phyloP scores from a whole-genome alignment of 2,113 vertebrate genomes.

The Myrmecophaga tridactyla region DNA sequence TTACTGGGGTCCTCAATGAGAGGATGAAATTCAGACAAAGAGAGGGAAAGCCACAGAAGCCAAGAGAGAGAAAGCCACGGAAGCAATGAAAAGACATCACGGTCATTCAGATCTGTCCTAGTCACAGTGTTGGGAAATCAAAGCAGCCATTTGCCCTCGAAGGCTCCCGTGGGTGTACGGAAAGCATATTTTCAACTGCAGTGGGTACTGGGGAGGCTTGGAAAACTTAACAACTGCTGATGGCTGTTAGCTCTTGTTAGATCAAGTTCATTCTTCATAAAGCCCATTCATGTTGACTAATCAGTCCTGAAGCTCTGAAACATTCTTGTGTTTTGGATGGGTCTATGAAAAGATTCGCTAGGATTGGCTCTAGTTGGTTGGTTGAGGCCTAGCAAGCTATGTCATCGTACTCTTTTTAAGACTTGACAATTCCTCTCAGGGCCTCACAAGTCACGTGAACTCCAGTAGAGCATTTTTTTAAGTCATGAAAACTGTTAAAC shows the following conservation, averaged over 20 bases:
- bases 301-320: background rate
- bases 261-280: background rate
- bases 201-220: background rate
- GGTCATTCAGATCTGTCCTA: background rate
- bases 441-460: constrained; percentile 43
- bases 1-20: too few relatives aligned
- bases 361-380: background rate
- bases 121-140: background rate
- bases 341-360: background rate
- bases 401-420: background rate
- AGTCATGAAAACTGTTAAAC: constrained; percentile 52
- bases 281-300: background rate
- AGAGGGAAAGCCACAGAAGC: too few relatives aligned
- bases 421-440: background rate
- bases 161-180: background rate
- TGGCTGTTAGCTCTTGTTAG: background rate
- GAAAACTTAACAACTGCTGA: background rate
- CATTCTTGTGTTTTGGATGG: background rate
- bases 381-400: background rate
- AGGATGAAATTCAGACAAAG: too few relatives aligned
- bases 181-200: background rate
- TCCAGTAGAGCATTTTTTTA: constrained; percentile 9
- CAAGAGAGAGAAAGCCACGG: too few relatives aligned
- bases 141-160: background rate
- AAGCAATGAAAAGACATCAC: too few relatives aligned